A percentile compares a stretch with the other conserved stretches of the same genome.
These are phyloP conservation scores for Ceratosolen solmsi DNA, from an alignment of 1,140 invertebrate genomes.

Conservation along the genomic window DNA sequence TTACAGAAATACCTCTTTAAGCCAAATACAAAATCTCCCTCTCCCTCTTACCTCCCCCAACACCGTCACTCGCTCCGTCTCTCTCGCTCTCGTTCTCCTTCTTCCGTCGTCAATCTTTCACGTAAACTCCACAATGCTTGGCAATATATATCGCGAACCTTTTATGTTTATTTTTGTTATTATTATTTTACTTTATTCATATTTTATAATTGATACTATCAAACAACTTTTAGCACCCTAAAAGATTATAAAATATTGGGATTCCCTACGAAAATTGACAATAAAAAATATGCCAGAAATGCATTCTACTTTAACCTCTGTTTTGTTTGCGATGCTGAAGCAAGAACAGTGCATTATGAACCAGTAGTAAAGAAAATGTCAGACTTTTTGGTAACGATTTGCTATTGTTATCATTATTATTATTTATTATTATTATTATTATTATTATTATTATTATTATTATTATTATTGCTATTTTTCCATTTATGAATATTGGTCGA, in stretches of 20 bases:
- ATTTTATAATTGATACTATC: conserved; percentile 31
- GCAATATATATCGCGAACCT: conserved; percentile 28
- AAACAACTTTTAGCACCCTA: conserved; percentile 77
- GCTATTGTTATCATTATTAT: no score
- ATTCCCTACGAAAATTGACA: conserved; percentile 92
- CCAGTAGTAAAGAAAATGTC: conserved; percentile 93
- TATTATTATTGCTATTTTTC: conserved; percentile 49
- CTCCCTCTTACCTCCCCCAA: no score
- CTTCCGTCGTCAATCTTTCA: not conserved
- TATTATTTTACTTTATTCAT: conserved; percentile 34
- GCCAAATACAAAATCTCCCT: not conserved
- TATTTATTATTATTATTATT: no score
- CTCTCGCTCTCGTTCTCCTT: no score
- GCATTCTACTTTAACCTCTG: conserved; percentile 96
- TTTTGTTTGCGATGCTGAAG: conserved; percentile 92
- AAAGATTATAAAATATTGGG: conserved; percentile 92
- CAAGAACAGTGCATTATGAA: conserved; percentile 93
- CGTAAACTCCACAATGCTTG: conserved; percentile 11
- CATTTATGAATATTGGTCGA: conserved; percentile 13
- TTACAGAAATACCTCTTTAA: not conserved
- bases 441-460: no score
- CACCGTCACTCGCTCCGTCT: no score
- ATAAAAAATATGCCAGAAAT: conserved; percentile 93
- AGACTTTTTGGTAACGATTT: conserved; percentile 85
- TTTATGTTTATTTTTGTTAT: conserved; percentile 33